Percentiles rank a stretch among this genome's conserved stretches.
phyloP scores from a whole-genome alignment of 2,797 vertebrate genomes.

The Fistularia tabacaria region DNA sequence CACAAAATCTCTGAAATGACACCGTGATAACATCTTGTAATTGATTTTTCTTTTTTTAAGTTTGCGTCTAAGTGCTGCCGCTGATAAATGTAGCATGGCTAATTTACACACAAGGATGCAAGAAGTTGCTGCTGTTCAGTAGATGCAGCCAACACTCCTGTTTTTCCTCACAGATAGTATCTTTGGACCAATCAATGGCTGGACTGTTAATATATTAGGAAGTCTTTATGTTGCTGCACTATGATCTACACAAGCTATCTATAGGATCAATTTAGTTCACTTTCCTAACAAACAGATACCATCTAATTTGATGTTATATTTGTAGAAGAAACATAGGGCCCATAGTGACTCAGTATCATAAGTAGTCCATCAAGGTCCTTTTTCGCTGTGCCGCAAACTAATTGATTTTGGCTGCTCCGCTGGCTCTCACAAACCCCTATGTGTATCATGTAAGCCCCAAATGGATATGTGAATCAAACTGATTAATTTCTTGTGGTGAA shows the following conservation, averaged over 20 bases:
- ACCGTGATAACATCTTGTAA: too few relatives aligned
- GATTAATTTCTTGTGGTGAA: conserved; percentile 55
- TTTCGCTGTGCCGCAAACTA: conserved; percentile 42
- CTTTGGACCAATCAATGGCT: too few relatives aligned
- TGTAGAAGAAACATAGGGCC: conserved; percentile 20
- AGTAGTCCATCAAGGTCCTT: conserved; percentile 36
- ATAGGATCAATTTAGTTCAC: too few relatives aligned
- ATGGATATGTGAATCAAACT: conserved; percentile 57
- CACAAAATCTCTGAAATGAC: too few relatives aligned
- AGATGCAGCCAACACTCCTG: too few relatives aligned
- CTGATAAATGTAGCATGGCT: background rate
- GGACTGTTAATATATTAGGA: too few relatives aligned
- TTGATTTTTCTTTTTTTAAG: too few relatives aligned
- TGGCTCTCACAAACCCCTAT: conserved; percentile 55
- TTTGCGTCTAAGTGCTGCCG: background rate
- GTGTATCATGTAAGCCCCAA: conserved; percentile 58
- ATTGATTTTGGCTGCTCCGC: conserved; percentile 54
- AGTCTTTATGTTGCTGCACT: too few relatives aligned
- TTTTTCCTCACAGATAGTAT: too few relatives aligned
- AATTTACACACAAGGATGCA: background rate
- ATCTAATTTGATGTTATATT: conserved; percentile 27
- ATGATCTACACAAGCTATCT: too few relatives aligned
- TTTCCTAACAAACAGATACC: too few relatives aligned
- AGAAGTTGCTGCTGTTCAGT: background rate
- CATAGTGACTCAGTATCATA: conserved; percentile 18